Percentiles rank a stretch among this genome's conserved stretches.
Conservation (phyloP, 1,140 invertebrate genomes). For the Gryon sp. region DNA sequence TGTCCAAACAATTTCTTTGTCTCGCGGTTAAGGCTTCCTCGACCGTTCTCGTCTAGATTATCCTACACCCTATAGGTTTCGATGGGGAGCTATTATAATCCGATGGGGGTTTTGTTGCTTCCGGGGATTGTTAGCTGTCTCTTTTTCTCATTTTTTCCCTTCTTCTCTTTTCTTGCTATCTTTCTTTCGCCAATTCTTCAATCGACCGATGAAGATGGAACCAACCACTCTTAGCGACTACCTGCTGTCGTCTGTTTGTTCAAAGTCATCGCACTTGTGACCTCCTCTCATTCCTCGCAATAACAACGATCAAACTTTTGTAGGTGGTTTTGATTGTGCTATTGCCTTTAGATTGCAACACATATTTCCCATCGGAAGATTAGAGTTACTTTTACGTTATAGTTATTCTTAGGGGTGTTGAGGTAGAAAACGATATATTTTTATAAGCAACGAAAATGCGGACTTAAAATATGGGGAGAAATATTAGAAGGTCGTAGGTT, state of each 20-base stretch:
- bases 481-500: background rate
- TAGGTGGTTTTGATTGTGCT: conserved; percentile 20
- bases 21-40: conserved; percentile 76
- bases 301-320: conserved; percentile 10
- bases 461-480: background rate
- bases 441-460: conserved; percentile 44
- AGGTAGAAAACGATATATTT: conserved; percentile 41
- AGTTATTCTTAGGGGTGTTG: conserved; percentile 45
- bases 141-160: background rate
- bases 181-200: conserved; percentile 44
- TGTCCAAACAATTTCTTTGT: conserved; percentile 80
- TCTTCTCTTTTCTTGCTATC: background rate
- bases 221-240: conserved; percentile 53
- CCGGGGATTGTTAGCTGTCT: conserved; percentile 67
- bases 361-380: conserved; percentile 38
- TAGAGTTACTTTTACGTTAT: conserved; percentile 3
- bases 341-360: background rate
- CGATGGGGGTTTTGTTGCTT: conserved; percentile 74
- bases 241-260: conserved; percentile 64
- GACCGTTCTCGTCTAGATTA: conserved; percentile 70
- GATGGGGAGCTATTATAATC: conserved; percentile 72
- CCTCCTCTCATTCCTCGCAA: conserved; percentile 4
- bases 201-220: conserved; percentile 67
- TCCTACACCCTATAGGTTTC: conserved; percentile 72
- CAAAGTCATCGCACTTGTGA: conserved; percentile 56